Conservation (phyloP, 2,888 invertebrate species). For the Phaedon cochleariae region DNA sequence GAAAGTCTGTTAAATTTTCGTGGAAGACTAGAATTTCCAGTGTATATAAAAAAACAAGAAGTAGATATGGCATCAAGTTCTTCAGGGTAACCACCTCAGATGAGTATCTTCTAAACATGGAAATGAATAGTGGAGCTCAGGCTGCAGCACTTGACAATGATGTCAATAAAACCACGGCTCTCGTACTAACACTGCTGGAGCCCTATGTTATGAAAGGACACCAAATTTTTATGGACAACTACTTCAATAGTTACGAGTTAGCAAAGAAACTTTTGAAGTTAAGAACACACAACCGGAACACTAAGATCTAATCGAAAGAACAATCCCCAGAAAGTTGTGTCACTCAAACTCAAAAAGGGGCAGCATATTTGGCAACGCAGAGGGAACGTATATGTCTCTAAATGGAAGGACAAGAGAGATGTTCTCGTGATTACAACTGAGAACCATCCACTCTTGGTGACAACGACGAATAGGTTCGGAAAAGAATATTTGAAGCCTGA, state of each 20-base stretch:
- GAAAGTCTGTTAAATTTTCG: slow-evolving; percentile 13
- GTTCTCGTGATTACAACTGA: slow-evolving; percentile 49
- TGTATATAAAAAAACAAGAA: slow-evolving; percentile 26
- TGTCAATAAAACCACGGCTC: background rate
- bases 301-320: slow-evolving; percentile 23
- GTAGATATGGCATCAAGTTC: slow-evolving; percentile 23
- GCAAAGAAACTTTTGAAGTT: slow-evolving; percentile 17
- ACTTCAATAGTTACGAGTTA: slow-evolving; percentile 18
- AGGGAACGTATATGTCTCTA: slow-evolving; percentile 47
- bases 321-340: slow-evolving; percentile 23
- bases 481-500: slow-evolving; percentile 28
- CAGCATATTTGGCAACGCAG: slow-evolving; percentile 42
- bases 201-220: slow-evolving; percentile 23
- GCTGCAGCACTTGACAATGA: slow-evolving; percentile 4
- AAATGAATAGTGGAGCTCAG: slow-evolving; percentile 22
- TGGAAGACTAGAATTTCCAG: slow-evolving; percentile 14
- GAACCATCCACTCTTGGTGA: slow-evolving; percentile 42
- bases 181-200: slow-evolving; percentile 18
- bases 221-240: slow-evolving; percentile 16
- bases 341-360: slow-evolving; percentile 33
- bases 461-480: slow-evolving; percentile 40
- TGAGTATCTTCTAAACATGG: slow-evolving; percentile 22
- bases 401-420: slow-evolving; percentile 49
- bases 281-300: slow-evolving; percentile 22
- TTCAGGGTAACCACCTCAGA: slow-evolving; percentile 22